These are phyloP conservation scores for Saturnia pavonia DNA, from an alignment of 2,888 invertebrate species.

Conservation along the genomic window DNA sequence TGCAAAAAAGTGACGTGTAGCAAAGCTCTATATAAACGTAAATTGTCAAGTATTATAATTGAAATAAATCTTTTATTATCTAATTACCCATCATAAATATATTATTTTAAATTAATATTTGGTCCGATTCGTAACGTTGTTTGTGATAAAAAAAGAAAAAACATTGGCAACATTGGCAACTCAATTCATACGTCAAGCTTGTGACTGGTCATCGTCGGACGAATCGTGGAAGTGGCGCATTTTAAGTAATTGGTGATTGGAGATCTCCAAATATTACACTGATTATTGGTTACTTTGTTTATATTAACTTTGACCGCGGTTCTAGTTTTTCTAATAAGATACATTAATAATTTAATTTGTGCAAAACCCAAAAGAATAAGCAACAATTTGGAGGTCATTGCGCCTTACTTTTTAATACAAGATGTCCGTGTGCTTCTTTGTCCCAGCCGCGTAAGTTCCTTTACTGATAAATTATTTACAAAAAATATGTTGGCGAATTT, in stretches of 20 bases:
- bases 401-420: conserved; percentile 57
- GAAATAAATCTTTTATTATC: not conserved
- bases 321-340: conserved; percentile 52
- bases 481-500: not conserved
- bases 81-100: not conserved
- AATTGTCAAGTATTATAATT: not conserved
- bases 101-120: not conserved
- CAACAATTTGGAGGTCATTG: conserved; percentile 46
- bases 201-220: conserved; percentile 81
- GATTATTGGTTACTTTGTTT: conserved; percentile 79
- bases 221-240: conserved; percentile 81
- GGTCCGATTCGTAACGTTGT: not conserved
- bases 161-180: conserved; percentile 49
- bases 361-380: conserved; percentile 36
- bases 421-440: conserved; percentile 87
- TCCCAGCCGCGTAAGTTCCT: conserved; percentile 86
- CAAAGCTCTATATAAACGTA: not conserved
- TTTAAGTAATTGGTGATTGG: conserved; percentile 82
- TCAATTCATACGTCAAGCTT: conserved; percentile 66
- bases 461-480: conserved; percentile 31
- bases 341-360: conserved; percentile 48
- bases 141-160: not conserved
- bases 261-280: conserved; percentile 77
- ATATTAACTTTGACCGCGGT: conserved; percentile 70
- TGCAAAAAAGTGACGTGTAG: not conserved